phyloP scores from a whole-genome alignment of 2,797 vertebrate genomes.

The Setipinna tenuifilis region DNA sequence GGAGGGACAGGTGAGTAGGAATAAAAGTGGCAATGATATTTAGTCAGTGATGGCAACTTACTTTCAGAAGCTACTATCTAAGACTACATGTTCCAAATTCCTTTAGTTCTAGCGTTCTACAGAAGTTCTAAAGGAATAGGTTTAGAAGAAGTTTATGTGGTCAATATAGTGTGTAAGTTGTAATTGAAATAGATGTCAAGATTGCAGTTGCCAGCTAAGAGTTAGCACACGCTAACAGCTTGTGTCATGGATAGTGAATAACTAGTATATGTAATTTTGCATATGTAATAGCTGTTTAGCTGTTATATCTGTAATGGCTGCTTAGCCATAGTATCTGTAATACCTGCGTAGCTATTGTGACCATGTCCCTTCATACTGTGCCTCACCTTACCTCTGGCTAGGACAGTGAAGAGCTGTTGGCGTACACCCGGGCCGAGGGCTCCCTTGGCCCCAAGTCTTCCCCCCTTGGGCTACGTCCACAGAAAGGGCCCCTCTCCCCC shows the following conservation, averaged over 20 bases:
- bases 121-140: background rate
- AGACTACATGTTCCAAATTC: too few species aligned
- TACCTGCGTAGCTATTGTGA: too few species aligned
- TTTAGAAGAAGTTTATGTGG: background rate
- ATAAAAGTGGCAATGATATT: background rate
- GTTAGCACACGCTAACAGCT: background rate
- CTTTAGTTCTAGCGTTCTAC: too few species aligned
- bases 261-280: background rate
- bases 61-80: too few species aligned
- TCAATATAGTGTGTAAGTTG: background rate
- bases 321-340: too few species aligned
- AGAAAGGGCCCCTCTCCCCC: conserved; percentile 70
- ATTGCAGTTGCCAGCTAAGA: background rate
- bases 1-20: conserved; percentile 72
- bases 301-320: too few species aligned
- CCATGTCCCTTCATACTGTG: background rate
- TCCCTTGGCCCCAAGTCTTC: conserved; percentile 58
- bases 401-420: conserved; percentile 83
- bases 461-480: conserved; percentile 70
- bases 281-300: background rate
- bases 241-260: background rate
- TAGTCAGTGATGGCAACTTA: too few species aligned
- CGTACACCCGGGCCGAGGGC: conserved; percentile 69
- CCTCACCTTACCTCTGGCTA: conserved; percentile 47
- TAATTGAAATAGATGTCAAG: background rate